Conservation (phyloP, 2,113 vertebrate genomes). For the Vombatus ursinus region DNA sequence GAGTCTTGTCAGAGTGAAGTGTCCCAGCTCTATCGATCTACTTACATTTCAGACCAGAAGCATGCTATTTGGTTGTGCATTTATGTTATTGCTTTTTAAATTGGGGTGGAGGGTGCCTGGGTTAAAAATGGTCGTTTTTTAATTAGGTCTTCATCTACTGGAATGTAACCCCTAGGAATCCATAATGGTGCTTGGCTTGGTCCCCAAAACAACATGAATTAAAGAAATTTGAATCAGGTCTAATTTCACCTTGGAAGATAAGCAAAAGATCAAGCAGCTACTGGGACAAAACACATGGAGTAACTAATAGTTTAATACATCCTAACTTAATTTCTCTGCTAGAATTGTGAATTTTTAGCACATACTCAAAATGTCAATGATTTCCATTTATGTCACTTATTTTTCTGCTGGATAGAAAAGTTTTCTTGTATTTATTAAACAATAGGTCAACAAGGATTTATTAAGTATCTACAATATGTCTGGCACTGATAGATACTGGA, state of each 20-base stretch:
- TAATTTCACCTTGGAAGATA: constrained; percentile 17
- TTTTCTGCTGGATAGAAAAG: neutral
- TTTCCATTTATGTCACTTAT: neutral
- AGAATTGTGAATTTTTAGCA: neutral
- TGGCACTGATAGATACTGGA: neutral
- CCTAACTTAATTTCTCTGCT: neutral
- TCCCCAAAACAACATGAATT: neutral
- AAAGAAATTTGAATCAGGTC: neutral
- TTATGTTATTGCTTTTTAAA: neutral
- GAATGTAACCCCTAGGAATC: neutral
- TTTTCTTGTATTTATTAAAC: neutral
- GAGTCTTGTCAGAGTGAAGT: neutral
- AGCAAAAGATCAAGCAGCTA: neutral
- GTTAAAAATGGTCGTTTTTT: neutral
- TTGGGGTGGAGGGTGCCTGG: neutral
- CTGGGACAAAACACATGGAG: neutral
- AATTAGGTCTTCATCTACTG: neutral
- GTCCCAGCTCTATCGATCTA: neutral
- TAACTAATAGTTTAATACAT: neutral
- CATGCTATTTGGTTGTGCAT: neutral
- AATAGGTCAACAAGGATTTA: neutral
- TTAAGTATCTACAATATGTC: neutral
- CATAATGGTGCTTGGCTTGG: neutral
- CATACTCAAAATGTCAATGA: neutral
- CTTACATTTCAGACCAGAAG: neutral